A percentile compares a stretch with the other conserved stretches of the same genome.
These are phyloP conservation scores for Pristis pectinata DNA, from an alignment of 2,797 vertebrate genomes.

Conservation along the genomic window DNA sequence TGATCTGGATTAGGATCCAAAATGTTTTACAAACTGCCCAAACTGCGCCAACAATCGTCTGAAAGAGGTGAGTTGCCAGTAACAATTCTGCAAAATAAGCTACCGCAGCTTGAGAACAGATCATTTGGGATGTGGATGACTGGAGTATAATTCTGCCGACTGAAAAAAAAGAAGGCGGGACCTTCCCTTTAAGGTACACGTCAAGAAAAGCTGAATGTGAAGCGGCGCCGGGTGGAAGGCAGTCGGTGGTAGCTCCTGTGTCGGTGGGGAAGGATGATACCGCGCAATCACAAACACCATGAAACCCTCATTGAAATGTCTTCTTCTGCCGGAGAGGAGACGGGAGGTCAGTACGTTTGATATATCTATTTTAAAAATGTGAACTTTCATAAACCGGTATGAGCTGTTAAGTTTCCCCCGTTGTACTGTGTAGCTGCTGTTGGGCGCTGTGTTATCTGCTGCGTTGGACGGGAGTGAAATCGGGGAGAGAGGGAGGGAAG, in stretches of 20 bases:
- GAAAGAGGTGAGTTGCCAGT: background rate
- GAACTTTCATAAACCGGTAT: background rate
- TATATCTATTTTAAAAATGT: background rate
- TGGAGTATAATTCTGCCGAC: background rate
- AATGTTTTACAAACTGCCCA: background rate
- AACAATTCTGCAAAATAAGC: background rate
- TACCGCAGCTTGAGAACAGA: background rate
- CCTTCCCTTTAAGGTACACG: constrained; percentile 27
- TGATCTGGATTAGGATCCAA: background rate
- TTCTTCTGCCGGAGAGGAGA: background rate
- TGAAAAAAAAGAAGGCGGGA: background rate
- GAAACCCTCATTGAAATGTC: constrained; percentile 28
- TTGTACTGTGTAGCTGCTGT: background rate
- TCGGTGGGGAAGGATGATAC: background rate
- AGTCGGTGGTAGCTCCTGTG: too few species aligned
- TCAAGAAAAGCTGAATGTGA: background rate
- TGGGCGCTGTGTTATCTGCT: background rate
- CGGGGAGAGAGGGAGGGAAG: too few species aligned
- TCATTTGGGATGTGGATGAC: too few species aligned
- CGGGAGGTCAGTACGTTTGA: background rate
- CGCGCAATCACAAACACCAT: background rate
- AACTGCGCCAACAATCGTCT: background rate
- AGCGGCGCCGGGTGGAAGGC: background rate
- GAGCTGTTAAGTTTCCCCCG: too few species aligned
- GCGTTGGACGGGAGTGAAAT: too few species aligned